These are phyloP conservation scores for Bettongia penicillata DNA, from an alignment of 2,113 vertebrate species.

Conservation along the genomic window DNA sequence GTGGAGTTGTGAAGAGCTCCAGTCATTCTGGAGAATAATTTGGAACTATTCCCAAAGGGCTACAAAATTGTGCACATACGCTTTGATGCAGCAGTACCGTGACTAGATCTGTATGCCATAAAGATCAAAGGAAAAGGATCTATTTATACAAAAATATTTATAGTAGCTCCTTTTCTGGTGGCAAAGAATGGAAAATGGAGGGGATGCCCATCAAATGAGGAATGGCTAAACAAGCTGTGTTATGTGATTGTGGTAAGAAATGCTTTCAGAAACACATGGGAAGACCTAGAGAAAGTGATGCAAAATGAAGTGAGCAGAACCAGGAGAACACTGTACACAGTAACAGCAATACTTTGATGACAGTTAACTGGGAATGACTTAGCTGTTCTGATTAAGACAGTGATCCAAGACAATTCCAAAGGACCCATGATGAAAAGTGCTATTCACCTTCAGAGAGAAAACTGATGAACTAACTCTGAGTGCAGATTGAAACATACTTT, in stretches of 20 bases:
- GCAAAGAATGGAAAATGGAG: not conserved
- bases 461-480: not conserved
- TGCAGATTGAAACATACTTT: not conserved
- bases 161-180: not conserved
- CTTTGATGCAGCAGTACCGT: not conserved
- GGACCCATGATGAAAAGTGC: not conserved
- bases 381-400: not conserved
- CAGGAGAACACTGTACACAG: too few species aligned
- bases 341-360: not conserved
- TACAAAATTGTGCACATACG: not conserved
- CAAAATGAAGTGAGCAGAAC: not conserved
- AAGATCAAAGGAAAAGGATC: not conserved
- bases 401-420: not conserved
- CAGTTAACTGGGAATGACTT: not conserved
- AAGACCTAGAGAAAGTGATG: not conserved
- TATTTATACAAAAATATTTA: not conserved
- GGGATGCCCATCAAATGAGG: not conserved
- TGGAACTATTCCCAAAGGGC: not conserved
- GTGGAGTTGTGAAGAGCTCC: not conserved
- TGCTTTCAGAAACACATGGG: not conserved
- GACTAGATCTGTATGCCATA: not conserved
- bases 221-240: not conserved
- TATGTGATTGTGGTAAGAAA: not conserved
- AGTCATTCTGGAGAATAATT: not conserved
- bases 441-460: not conserved